A percentile compares a stretch with the other conserved stretches of the same genome.
Evolutionary conservation across 2,113 vertebrate genomes (phyloP).

Genomic region (Apaloderma vittatum): DNA sequence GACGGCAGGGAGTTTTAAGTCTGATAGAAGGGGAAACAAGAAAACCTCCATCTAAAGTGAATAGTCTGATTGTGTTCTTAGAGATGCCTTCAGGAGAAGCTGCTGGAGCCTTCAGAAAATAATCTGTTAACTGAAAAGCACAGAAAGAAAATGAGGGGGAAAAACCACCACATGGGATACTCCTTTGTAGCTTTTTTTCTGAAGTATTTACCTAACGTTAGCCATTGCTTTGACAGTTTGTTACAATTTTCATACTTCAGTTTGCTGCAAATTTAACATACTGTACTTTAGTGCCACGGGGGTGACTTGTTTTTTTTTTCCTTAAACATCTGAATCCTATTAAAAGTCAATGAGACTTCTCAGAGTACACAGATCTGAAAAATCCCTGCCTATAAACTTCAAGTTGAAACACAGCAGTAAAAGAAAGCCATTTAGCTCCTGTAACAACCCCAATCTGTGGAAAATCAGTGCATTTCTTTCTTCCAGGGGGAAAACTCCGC

Average conservation of each 20-base stretch:
- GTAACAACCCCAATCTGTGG: fast-evolving
- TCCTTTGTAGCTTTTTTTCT: neutral
- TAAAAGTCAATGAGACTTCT: neutral
- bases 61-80: neutral
- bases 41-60: neutral
- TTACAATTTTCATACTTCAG: neutral
- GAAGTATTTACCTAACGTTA: neutral
- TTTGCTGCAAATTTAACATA: neutral
- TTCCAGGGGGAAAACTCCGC: neutral
- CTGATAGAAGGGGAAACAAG: neutral
- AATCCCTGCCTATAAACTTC: neutral
- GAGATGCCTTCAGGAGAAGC: neutral
- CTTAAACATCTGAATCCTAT: neutral
- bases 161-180: neutral
- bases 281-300: fast-evolving
- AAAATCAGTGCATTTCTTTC: fast-evolving
- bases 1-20: neutral
- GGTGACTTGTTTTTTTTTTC: neutral
- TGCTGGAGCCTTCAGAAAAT: neutral
- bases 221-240: neutral
- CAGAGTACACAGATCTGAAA: neutral
- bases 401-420: neutral
- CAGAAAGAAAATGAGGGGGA: neutral
- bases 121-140: neutral
- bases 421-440: neutral